Evolutionary conservation across 2,113 vertebrate species (phyloP), one percentile per base, ranked within the genome.

Genomic region (Oncorhynchus nerka): DNA sequence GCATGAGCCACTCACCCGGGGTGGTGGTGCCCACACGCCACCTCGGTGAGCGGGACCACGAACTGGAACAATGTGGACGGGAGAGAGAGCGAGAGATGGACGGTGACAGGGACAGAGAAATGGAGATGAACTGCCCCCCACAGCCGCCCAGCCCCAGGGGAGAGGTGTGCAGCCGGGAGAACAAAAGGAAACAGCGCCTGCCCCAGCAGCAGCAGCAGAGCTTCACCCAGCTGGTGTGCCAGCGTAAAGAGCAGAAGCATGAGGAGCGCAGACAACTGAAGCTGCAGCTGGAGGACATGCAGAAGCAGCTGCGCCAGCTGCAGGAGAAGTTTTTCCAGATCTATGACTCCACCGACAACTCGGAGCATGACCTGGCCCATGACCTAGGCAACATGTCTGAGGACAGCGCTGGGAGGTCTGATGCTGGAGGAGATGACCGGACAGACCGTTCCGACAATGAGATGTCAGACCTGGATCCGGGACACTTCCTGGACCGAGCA

Each of bases 271-370:
- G 97, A 84, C 97, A 98, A 93, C 95, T 99, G 88, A 99, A 99
- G 84, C 97, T 99, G 89, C 98, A 99, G 95, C 95, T 99, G 91
- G 98, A 99, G 89, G 98, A 99, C 95, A 98, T 99, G 97, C 98
- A 99, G 94, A 99, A 99, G 83, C 98, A 99, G 94, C 95, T 99
- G 89, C 95, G 97, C 81, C 98, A 99, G 94, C 95, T 99, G 89
- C 98, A 99, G 92, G 98, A 99, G 88, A 99, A 99, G 94, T 99
- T 99, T 94, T 99, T 98, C 92, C 97, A 99, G 90, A 97, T 99
- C 93, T 99, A 99, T 0, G 97, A 99, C 92, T 99, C 97, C 90
- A 98, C 97, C 0, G 98, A 99, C 80, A 97, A 99, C 88, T 99
- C 98, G 0, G 98, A 99, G 86, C 96, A 96, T 86, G 97, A 97